Conservation (phyloP, 2,888 invertebrate species). For the Eilema depressum region DNA sequence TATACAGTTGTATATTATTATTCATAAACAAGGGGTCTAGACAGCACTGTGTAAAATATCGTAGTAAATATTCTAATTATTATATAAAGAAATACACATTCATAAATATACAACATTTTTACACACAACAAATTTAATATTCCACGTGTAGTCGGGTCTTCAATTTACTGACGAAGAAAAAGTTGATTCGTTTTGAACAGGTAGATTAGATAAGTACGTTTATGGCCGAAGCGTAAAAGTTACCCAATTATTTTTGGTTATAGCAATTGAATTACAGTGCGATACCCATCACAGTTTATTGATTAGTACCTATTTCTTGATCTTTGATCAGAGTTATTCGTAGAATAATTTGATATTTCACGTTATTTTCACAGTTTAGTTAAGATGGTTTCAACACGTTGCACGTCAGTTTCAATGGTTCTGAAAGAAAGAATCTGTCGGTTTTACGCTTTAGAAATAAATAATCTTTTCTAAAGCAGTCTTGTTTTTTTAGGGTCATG, state of each 20-base stretch:
- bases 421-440: not conserved
- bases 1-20: not conserved
- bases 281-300: not conserved
- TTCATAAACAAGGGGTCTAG: no score
- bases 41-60: no score
- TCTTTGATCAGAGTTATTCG: not conserved
- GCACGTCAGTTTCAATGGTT: not conserved
- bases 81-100: no score
- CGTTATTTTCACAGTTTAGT: slow-evolving; percentile 10
- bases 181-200: not conserved
- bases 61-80: no score
- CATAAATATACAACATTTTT: not conserved
- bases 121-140: not conserved
- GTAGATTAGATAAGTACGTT: no score
- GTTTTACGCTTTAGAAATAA: not conserved
- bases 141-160: not conserved
- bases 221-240: no score
- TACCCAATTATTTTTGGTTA: not conserved
- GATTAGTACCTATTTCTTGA: not conserved
- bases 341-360: slow-evolving; percentile 13
- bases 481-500: not conserved
- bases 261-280: not conserved
- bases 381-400: slow-evolving; percentile 9
- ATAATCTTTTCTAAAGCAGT: not conserved
- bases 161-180: not conserved